phyloP scores from a whole-genome alignment of 1,140 invertebrate genomes.

The Bombus fervidus region DNA sequence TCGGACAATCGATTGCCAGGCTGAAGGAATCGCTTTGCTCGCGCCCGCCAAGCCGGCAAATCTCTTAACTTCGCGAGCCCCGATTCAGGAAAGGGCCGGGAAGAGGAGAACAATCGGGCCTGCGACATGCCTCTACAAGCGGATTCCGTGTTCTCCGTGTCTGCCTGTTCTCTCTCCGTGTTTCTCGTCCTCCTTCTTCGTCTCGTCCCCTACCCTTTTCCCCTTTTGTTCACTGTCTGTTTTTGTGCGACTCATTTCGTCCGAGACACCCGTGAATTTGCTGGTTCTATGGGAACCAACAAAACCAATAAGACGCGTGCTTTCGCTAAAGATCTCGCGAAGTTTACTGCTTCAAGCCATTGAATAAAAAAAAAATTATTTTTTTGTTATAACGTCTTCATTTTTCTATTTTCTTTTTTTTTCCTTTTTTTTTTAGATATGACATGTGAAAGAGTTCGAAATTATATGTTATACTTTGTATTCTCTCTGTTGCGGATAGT shows the following conservation, averaged over 20 bases:
- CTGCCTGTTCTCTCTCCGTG: conserved; percentile 36
- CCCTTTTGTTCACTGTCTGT: conserved; percentile 27
- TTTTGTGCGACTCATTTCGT: conserved; percentile 45
- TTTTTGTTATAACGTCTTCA: not conserved
- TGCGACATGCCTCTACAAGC: conserved; percentile 67
- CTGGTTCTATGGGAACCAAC: conserved; percentile 53
- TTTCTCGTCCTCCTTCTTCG: conserved; percentile 44
- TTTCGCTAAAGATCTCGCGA: not conserved
- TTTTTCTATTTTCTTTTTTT: not conserved
- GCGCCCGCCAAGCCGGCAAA: conserved; percentile 53
- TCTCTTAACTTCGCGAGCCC: conserved; percentile 63
- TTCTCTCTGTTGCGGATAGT: not conserved
- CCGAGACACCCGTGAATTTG: conserved; percentile 5
- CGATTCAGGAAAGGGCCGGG: conserved; percentile 52
- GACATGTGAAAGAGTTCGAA: too few relatives aligned
- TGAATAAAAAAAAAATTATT: not conserved
- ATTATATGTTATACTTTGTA: too few relatives aligned
- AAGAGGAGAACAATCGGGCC: conserved; percentile 66
- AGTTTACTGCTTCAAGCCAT: not conserved
- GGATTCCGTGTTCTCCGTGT: conserved; percentile 64
- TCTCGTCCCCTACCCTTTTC: not conserved
- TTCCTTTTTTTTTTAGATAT: too few relatives aligned
- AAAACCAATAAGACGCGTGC: conserved; percentile 29
- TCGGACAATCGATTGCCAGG: conserved; percentile 74
- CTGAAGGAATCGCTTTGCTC: conserved; percentile 58